phyloP scores from a whole-genome alignment of 2,113 vertebrate genomes.

The Triplophysa tibetana region DNA sequence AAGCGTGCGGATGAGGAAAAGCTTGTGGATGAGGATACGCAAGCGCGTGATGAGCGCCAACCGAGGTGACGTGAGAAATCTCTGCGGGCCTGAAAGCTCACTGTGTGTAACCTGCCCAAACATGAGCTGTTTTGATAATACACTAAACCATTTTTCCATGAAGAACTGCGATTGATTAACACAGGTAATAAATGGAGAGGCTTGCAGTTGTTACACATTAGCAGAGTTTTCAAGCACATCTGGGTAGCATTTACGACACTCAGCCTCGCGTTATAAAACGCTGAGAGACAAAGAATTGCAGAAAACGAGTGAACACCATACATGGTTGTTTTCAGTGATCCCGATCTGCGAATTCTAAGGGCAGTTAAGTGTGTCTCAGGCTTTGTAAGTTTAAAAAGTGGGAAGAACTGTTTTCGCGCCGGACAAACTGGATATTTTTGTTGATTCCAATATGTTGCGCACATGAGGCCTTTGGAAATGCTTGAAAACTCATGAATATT shows the following conservation, averaged over 20 bases:
- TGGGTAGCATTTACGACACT: conserved; percentile 53
- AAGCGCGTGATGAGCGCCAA: background rate
- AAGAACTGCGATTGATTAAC: conserved; percentile 51
- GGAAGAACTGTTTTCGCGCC: background rate
- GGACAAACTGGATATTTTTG: conserved; percentile 16
- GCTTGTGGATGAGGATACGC: background rate
- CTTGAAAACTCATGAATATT: conserved; percentile 7
- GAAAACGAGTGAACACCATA: conserved; percentile 43
- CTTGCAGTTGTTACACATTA: conserved; percentile 43
- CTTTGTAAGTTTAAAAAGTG: conserved; percentile 18
- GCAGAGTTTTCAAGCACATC: conserved; percentile 47
- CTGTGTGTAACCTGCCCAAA: background rate
- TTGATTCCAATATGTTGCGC: background rate
- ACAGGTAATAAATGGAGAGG: conserved; percentile 45
- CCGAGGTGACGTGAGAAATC: conserved; percentile 5
- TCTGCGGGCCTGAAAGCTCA: background rate
- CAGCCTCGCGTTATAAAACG: conserved; percentile 2
- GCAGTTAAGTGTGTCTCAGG: conserved; percentile 37
- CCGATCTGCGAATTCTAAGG: conserved; percentile 28
- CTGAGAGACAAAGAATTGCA: background rate
- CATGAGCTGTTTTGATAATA: background rate
- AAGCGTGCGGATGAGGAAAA: conserved; percentile 2
- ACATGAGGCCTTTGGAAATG: background rate
- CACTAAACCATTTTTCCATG: conserved; percentile 8
- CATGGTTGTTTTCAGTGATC: conserved; percentile 39